Conservation (phyloP, 2,888 invertebrate species). For the Volucella bombylans region DNA sequence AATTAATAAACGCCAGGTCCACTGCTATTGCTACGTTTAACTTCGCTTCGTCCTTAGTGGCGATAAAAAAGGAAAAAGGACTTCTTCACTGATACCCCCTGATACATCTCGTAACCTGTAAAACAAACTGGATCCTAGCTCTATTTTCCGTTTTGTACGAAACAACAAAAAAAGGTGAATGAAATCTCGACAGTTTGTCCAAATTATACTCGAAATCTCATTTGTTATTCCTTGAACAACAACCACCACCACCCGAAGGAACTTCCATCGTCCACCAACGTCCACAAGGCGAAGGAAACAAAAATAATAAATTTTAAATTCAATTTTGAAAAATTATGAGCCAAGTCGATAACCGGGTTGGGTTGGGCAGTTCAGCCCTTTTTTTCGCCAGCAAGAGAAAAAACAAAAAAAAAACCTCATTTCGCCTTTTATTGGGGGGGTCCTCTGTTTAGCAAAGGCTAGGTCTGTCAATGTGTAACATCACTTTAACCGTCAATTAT, state of each 20-base stretch:
- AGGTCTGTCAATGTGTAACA: slow-evolving; percentile 59
- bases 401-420: slow-evolving; percentile 2
- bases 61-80: slow-evolving; percentile 26
- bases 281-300: slow-evolving; percentile 7
- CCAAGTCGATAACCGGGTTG: background rate
- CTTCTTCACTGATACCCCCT: slow-evolving; percentile 14
- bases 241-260: too few species aligned
- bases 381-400: background rate
- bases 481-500: slow-evolving; percentile 60
- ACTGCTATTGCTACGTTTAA: too few species aligned
- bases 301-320: slow-evolving; percentile 63
- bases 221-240: slow-evolving; percentile 46
- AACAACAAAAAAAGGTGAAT: background rate
- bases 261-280: too few species aligned
- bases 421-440: slow-evolving; percentile 19
- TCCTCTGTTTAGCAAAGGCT: background rate
- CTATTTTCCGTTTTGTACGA: slow-evolving; percentile 17
- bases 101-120: too few species aligned
- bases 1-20: slow-evolving; percentile 55
- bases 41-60: background rate
- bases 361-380: slow-evolving; percentile 18
- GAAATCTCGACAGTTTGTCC: slow-evolving; percentile 61
- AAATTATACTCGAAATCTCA: slow-evolving; percentile 61
- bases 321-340: slow-evolving; percentile 64
- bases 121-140: background rate